These are phyloP conservation scores for Drosophila parabipectinata DNA, from an alignment of 1,140 invertebrate genomes.

Conservation along the genomic window DNA sequence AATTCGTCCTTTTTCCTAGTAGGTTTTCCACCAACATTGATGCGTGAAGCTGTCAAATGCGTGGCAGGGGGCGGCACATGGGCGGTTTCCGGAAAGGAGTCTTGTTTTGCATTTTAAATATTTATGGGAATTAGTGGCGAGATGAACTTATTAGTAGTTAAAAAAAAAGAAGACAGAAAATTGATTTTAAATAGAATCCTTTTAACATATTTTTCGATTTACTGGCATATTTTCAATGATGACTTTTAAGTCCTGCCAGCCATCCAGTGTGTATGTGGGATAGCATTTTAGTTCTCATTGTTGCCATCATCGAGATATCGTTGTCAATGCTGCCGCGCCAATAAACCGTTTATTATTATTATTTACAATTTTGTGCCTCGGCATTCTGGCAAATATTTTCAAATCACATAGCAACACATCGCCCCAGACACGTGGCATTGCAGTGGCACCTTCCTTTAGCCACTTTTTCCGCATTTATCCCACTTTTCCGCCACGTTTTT, in stretches of 20 bases:
- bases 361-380: slow-evolving; percentile 59
- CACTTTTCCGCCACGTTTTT: background rate
- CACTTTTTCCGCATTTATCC: background rate
- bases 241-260: slow-evolving; percentile 18
- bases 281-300: slow-evolving; percentile 41
- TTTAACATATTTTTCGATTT: background rate
- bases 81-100: background rate
- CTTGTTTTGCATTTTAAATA: background rate
- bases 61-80: background rate
- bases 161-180: no score
- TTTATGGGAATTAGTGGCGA: no score
- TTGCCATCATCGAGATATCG: slow-evolving; percentile 49
- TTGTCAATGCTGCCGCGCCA: slow-evolving; percentile 31
- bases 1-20: background rate
- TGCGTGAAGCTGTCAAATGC: slow-evolving; percentile 20
- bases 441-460: slow-evolving; percentile 16
- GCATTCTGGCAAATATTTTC: slow-evolving; percentile 57
- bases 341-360: slow-evolving; percentile 77
- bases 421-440: slow-evolving; percentile 68
- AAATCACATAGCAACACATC: slow-evolving; percentile 49
- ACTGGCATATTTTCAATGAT: background rate
- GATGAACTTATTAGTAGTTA: no score
- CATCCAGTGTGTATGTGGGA: slow-evolving; percentile 1
- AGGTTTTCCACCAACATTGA: slow-evolving; percentile 3
- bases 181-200: no score